Base-by-base conservation (phyloP, 2,888 invertebrate species). In the Liodrosophila aerea region DNA sequence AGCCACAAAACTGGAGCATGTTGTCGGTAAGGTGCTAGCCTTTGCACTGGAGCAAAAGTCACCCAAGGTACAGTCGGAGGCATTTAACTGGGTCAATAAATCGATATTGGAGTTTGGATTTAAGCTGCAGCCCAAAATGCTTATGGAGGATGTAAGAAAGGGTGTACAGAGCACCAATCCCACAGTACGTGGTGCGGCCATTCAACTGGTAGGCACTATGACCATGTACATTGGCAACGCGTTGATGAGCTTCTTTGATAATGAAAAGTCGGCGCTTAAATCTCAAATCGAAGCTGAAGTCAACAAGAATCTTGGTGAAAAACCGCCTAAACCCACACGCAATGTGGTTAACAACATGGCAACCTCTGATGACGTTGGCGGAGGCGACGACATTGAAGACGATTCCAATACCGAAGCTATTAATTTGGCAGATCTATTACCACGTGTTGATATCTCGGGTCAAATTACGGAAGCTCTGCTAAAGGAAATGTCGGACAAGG, bases 91-190 rank as follows among this genome's bases (percentile, higher is more conserved):
- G 97, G 91, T 97, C 63, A 91, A 93, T 0, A 92, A 90, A 34
- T 94, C 96, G 0, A 92, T 98, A 4, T 93, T 93, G 83, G 97
- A 97, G 87, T 98, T 97, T 91, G 97, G 98, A 1, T 94, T 96
- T 36, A 92, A 93, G 64, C 88, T 95, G 78, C 95, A 95, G 86
- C 92, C 94, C 4, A 95, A 95, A 89, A 89, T 92, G 0, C 90
- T 96, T 8, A 92, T 96, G 58, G 94, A 95, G 0, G 93, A 94
- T 87, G 92, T 95, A 0, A 96, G 96, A 87, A 97, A 96, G 85
- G 96, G 95, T 0, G 91, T 97, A 0, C 92, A 93, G 1, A 96
- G 96, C 1, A 95, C 95, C 1, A 97, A 97, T 89, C 96, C 96
- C 0, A 93, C 93, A 34, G 95, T 98, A 0, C 92, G 97, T 1